A percentile compares a stretch with the other conserved stretches of the same genome.
Evolutionary conservation across 2,888 invertebrate species (phyloP).

Genomic region (Nasonia oneida): DNA sequence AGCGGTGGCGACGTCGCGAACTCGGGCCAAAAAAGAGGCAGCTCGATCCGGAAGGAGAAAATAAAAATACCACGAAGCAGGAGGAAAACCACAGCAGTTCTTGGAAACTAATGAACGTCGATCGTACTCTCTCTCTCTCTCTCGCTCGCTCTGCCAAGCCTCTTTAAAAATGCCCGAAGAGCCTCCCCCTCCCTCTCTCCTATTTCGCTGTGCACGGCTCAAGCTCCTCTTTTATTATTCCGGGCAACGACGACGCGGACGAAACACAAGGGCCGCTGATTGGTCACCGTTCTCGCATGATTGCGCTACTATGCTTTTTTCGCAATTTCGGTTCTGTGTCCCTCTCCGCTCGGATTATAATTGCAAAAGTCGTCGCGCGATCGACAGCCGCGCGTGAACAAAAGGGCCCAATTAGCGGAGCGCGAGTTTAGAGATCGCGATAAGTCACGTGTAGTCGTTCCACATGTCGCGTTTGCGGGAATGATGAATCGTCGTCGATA

Average conservation of each 20-base stretch:
- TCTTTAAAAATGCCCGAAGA: conserved; percentile 67
- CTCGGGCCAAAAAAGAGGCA: background rate
- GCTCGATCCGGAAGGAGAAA: background rate
- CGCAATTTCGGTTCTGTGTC: background rate
- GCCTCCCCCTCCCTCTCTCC: conserved; percentile 62
- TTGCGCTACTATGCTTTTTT: conserved; percentile 20
- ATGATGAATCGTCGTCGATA: background rate
- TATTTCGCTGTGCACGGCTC: background rate
- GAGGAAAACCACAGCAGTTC: conserved; percentile 63
- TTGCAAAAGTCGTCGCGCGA: conserved; percentile 38
- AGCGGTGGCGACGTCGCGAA: background rate
- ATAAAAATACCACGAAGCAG: background rate
- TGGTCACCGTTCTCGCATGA: conserved; percentile 67
- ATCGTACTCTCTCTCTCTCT: conserved; percentile 66
- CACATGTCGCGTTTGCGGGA: background rate
- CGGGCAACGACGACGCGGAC: conserved; percentile 63
- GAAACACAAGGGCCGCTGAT: conserved; percentile 71
- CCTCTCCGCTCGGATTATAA: conserved; percentile 12
- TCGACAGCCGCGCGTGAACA: conserved; percentile 33
- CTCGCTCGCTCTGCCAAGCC: conserved; percentile 67
- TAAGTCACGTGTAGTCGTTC: conserved; percentile 48
- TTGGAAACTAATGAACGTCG: conserved; percentile 71
- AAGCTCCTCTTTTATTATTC: conserved; percentile 64
- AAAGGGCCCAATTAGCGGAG: conserved; percentile 53
- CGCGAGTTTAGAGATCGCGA: conserved; percentile 46